These are phyloP conservation scores for Lasioglossum baleicum DNA, from an alignment of 1,140 invertebrate genomes.

Conservation along the genomic window DNA sequence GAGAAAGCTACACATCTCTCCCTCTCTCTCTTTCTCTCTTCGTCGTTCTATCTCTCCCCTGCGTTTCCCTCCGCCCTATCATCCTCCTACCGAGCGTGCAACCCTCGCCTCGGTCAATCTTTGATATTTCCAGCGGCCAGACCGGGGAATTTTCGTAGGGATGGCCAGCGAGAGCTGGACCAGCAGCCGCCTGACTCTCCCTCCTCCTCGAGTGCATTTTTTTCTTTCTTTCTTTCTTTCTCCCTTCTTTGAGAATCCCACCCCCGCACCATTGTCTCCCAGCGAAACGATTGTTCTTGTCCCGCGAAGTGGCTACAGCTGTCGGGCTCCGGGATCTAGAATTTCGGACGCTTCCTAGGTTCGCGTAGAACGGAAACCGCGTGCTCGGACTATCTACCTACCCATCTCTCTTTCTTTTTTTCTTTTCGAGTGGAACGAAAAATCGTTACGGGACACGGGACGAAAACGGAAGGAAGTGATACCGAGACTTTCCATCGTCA, in stretches of 20 bases:
- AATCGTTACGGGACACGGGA: neutral
- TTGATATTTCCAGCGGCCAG: conserved; percentile 40
- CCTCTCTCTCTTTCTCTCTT: conserved; percentile 37
- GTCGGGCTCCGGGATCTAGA: too few species aligned
- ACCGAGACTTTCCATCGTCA: neutral
- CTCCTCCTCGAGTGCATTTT: neutral
- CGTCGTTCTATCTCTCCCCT: conserved; percentile 31
- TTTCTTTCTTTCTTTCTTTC: too few species aligned
- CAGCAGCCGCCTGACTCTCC: neutral
- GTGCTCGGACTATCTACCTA: too few species aligned
- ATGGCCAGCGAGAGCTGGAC: neutral
- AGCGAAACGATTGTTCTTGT: neutral
- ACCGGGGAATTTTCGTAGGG: conserved; percentile 8
- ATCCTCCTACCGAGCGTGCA: conserved; percentile 18
- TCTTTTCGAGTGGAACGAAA: neutral
- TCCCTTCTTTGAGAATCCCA: too few species aligned
- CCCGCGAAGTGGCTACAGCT: too few species aligned
- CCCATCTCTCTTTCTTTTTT: too few species aligned
- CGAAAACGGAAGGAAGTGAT: conserved; percentile 31
- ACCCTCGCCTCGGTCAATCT: conserved; percentile 48
- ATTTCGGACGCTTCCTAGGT: too few species aligned
- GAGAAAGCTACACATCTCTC: neutral
- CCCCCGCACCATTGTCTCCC: neutral
- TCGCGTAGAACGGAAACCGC: too few species aligned
- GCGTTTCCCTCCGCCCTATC: conserved; percentile 20